Evolutionary conservation across 1,140 invertebrate species (phyloP).

Genomic region (Anastrepha ludens): DNA sequence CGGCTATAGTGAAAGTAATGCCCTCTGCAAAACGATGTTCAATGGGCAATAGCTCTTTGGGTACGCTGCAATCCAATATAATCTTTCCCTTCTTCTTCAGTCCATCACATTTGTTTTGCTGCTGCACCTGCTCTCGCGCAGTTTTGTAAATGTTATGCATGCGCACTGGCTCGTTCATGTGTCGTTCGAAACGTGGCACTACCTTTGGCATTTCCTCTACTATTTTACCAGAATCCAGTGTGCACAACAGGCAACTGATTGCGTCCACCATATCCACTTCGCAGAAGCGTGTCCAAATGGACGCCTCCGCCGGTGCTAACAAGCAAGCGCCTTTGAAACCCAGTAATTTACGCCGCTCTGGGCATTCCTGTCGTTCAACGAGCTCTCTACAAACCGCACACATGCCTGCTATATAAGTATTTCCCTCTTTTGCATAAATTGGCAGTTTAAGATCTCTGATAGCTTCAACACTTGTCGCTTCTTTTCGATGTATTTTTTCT

Average conservation of each 20-base stretch:
- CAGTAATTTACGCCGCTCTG: conserved; percentile 77
- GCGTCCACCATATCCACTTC: conserved; percentile 83
- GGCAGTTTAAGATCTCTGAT: conserved; percentile 66
- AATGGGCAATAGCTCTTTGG: conserved; percentile 77
- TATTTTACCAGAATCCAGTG: conserved; percentile 35
- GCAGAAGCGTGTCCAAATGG: conserved; percentile 94
- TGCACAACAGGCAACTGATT: conserved; percentile 61
- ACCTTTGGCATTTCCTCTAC: conserved; percentile 77
- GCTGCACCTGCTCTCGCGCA: conserved; percentile 75
- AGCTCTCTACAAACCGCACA: conserved; percentile 83
- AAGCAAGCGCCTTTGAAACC: conserved; percentile 88
- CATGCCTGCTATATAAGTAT: conserved; percentile 79
- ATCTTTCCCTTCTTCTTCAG: conserved; percentile 64
- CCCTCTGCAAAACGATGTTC: conserved; percentile 90
- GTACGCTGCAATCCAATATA: conserved; percentile 71
- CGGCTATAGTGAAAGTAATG: conserved; percentile 86
- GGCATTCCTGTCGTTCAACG: conserved; percentile 66
- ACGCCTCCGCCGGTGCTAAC: conserved; percentile 87
- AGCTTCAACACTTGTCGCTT: conserved; percentile 62
- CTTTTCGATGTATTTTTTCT: conserved; percentile 65
- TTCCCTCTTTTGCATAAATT: conserved; percentile 75
- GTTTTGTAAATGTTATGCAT: conserved; percentile 92
- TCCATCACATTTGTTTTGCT: conserved; percentile 49
- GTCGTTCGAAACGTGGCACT: conserved; percentile 86
- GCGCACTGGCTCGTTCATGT: conserved; percentile 88